Conservation (phyloP, 1,140 invertebrate genomes). For the Acyrthosiphon pisum region DNA sequence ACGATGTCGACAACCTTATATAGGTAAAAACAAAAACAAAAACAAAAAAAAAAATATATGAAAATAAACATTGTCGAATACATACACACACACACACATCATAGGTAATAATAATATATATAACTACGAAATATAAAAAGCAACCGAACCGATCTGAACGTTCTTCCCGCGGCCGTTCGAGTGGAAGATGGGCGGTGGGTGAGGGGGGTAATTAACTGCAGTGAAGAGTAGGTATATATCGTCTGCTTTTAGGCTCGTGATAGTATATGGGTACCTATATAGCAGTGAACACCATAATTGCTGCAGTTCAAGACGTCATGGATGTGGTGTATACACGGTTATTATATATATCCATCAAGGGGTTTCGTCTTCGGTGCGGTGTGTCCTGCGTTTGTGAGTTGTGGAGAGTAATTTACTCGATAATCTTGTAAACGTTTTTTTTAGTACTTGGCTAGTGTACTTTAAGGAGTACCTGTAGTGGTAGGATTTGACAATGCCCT, state of each 20-base stretch:
- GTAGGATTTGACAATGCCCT: not conserved
- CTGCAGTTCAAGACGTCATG: not conserved
- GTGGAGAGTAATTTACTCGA: not conserved
- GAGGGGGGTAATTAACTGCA: not conserved
- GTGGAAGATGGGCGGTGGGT: not conserved
- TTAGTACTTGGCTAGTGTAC: not conserved
- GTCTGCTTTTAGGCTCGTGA: not conserved
- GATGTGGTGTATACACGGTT: not conserved
- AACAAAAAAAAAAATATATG: not conserved
- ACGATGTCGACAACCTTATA: conserved; percentile 55
- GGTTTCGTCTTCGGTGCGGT: not conserved
- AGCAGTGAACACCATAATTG: not conserved
- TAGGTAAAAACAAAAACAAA: conserved; percentile 23
- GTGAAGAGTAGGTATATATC: not conserved
- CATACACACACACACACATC: not conserved
- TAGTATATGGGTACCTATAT: not conserved
- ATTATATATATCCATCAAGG: not conserved
- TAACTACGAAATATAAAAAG: not conserved
- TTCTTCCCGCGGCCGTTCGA: not conserved
- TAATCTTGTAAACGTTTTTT: not conserved
- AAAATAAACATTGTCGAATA: conserved; percentile 41
- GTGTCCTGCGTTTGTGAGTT: not conserved
- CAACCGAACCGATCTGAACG: not conserved
- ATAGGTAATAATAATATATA: not conserved
- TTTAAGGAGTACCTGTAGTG: too few relatives aligned